Evolutionary conservation across 2,888 invertebrate species (phyloP).

Genomic region (Heliconius charithonia): DNA sequence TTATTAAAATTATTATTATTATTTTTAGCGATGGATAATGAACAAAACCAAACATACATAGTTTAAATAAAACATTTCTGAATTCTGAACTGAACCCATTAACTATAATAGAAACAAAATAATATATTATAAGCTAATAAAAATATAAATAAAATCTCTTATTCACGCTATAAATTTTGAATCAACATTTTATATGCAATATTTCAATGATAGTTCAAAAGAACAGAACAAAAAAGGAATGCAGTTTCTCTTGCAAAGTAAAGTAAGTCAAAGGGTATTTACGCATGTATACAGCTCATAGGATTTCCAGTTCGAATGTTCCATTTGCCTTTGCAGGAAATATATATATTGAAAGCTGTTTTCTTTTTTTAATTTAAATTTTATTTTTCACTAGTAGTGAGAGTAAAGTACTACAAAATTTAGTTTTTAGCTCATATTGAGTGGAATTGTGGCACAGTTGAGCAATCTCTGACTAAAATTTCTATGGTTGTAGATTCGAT

Average conservation of each 20-base stretch:
- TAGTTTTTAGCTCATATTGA: neutral
- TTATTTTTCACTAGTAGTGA: neutral
- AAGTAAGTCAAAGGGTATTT: slow-evolving; percentile 48
- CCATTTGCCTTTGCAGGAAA: slow-evolving; percentile 29
- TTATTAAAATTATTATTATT: too few species aligned
- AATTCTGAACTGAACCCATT: too few species aligned
- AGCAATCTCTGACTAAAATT: too few species aligned
- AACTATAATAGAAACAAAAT: too few species aligned
- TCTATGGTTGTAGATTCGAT: too few species aligned
- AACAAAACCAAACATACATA: too few species aligned
- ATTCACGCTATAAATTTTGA: neutral
- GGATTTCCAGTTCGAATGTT: slow-evolving; percentile 47
- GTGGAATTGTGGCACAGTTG: too few species aligned
- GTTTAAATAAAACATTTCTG: too few species aligned
- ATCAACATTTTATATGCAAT: slow-evolving; percentile 6
- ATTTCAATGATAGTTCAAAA: neutral
- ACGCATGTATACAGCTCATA: slow-evolving; percentile 44
- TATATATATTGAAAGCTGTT: slow-evolving; percentile 29
- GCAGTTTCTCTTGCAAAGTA: slow-evolving; percentile 28
- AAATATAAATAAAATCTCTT: neutral
- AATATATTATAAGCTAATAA: neutral
- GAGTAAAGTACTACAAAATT: neutral
- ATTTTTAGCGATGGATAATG: too few species aligned
- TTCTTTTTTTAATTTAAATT: slow-evolving; percentile 21
- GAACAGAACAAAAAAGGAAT: slow-evolving; percentile 34